phyloP scores from a whole-genome alignment of 2,888 invertebrate genomes.

The Scaptomyza parva region DNA sequence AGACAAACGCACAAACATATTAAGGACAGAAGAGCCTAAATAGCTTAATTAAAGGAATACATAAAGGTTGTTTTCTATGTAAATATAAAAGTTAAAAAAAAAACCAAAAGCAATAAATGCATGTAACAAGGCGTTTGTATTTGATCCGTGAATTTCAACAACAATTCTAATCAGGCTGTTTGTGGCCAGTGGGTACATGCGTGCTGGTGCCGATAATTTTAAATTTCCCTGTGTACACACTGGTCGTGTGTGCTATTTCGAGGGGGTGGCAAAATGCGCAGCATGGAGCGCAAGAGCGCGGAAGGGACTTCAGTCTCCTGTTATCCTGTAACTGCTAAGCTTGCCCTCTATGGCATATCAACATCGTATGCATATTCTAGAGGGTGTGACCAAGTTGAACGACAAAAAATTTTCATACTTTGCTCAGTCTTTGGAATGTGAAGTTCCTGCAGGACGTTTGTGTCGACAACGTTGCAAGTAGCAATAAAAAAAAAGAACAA shows the following conservation, averaged over 20 bases:
- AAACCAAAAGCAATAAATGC: not conserved
- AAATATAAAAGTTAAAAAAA: not conserved
- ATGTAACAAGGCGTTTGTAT: not conserved
- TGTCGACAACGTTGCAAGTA: slow-evolving; percentile 44
- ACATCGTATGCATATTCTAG: slow-evolving; percentile 81
- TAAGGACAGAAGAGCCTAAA: not conserved
- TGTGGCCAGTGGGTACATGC: slow-evolving; percentile 6
- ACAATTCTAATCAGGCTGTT: not conserved
- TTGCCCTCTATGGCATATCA: slow-evolving; percentile 49
- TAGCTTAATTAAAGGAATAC: not conserved
- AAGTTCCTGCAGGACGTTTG: slow-evolving; percentile 79
- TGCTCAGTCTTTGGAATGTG: slow-evolving; percentile 83
- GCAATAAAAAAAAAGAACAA: slow-evolving; percentile 38
- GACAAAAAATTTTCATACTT: slow-evolving; percentile 84
- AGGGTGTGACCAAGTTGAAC: slow-evolving; percentile 85
- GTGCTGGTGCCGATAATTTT: slow-evolving; percentile 5
- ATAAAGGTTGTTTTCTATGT: not conserved
- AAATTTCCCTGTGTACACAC: slow-evolving; percentile 28
- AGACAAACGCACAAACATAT: not conserved
- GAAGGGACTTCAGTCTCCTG: slow-evolving; percentile 56
- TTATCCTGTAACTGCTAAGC: slow-evolving; percentile 59
- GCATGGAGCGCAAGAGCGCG: slow-evolving; percentile 39
- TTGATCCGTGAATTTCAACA: not conserved
- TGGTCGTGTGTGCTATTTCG: slow-evolving; percentile 21
- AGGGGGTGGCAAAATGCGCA: slow-evolving; percentile 51